Conservation (phyloP, 2,888 invertebrate genomes). For the Drosophila flavopinicola region DNA sequence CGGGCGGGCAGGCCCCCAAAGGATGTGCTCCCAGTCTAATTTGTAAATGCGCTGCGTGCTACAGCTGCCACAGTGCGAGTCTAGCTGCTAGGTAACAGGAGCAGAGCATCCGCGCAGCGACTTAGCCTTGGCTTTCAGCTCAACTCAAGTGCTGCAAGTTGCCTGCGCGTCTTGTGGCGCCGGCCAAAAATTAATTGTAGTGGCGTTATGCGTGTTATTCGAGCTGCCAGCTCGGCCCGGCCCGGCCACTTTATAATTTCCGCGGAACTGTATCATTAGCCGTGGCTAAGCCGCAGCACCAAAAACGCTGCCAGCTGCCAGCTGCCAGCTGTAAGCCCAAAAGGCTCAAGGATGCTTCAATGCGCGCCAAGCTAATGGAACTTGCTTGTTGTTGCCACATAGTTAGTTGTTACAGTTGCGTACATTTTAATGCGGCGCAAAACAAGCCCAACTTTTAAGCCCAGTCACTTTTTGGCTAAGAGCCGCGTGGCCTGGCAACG, state of each 20-base stretch:
- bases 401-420: conserved; percentile 44
- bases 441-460: too few relatives aligned
- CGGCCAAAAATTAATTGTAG: conserved; percentile 69
- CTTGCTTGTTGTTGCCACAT: conserved; percentile 60
- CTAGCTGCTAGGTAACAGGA: conserved; percentile 68
- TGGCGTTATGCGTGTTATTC: conserved; percentile 48
- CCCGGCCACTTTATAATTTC: conserved; percentile 71
- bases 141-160: conserved; percentile 59
- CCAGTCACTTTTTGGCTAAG: not conserved
- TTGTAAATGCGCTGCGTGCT: conserved; percentile 59
- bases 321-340: conserved; percentile 27
- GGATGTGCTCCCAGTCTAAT: conserved; percentile 49
- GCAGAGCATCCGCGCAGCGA: conserved; percentile 40
- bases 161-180: conserved; percentile 1
- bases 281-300: conserved; percentile 52
- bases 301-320: conserved; percentile 22
- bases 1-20: not conserved
- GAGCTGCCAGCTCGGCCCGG: too few relatives aligned
- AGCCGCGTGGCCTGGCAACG: conserved; percentile 58
- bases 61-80: conserved; percentile 15
- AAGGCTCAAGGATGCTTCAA: conserved; percentile 36
- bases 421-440: too few relatives aligned
- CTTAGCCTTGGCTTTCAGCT: conserved; percentile 73
- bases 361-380: conserved; percentile 65
- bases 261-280: conserved; percentile 62